Conservation (phyloP, 2,113 vertebrate species). For the Myrmophylax atrothorax region DNA sequence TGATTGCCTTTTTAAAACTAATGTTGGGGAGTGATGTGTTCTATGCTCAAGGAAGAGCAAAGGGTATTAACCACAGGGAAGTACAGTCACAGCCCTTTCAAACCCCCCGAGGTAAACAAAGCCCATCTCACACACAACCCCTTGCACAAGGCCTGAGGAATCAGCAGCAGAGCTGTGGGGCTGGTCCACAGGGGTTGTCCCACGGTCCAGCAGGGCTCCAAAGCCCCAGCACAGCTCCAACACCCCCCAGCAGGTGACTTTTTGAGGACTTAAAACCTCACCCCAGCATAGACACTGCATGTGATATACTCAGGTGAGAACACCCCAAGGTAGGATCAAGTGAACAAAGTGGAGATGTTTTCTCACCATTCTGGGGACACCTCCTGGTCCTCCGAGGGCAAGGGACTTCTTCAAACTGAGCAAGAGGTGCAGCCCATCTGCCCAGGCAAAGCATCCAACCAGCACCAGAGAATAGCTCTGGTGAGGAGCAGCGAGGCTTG, state of each 20-base stretch:
- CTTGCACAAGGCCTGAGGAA: background rate
- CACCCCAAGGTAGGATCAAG: background rate
- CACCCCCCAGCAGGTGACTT: background rate
- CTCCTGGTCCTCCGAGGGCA: background rate
- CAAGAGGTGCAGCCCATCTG: background rate
- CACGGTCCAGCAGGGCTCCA: fast-evolving
- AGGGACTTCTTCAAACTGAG: background rate
- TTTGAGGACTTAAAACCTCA: fast-evolving
- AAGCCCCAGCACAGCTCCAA: background rate
- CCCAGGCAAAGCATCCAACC: fast-evolving
- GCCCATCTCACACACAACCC: background rate
- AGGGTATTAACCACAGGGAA: background rate
- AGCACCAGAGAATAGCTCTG: fast-evolving
- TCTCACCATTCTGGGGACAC: fast-evolving
- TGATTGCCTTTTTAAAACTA: constrained; percentile 18
- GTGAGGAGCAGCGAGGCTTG: fast-evolving
- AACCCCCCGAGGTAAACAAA: background rate
- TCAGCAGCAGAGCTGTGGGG: background rate
- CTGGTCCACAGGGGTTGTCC: background rate
- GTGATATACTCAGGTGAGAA: fast-evolving
- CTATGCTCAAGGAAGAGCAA: background rate
- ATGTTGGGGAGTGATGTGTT: background rate
- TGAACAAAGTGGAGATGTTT: background rate
- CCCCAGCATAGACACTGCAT: fast-evolving
- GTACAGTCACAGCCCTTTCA: background rate